Conservation (phyloP, 2,888 invertebrate species). For the Pachliopta kotzebuea region DNA sequence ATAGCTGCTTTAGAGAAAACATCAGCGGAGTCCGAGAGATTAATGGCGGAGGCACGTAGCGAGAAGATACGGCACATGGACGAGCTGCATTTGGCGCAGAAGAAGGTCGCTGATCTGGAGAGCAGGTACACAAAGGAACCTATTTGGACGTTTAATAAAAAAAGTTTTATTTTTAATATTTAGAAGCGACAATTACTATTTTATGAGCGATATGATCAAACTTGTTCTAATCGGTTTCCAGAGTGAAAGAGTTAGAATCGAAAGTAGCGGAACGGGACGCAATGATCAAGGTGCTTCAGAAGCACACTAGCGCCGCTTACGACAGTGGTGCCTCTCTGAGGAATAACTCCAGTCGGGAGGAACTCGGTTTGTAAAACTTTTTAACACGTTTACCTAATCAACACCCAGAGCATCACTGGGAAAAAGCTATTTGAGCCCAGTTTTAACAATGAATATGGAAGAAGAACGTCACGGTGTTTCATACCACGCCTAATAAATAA, state of each 20-base stretch:
- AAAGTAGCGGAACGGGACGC: slow-evolving; percentile 94
- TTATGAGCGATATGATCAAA: not conserved
- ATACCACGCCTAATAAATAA: too few species aligned
- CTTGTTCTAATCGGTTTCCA: slow-evolving; percentile 41
- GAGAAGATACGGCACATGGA: slow-evolving; percentile 95
- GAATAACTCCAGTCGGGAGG: slow-evolving; percentile 75
- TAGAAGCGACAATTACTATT: not conserved
- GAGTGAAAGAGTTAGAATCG: slow-evolving; percentile 91
- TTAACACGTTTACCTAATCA: too few species aligned
- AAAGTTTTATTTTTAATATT: not conserved
- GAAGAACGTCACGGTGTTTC: too few species aligned
- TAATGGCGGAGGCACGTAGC: slow-evolving; percentile 91
- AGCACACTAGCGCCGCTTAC: slow-evolving; percentile 87
- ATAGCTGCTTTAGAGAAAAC: slow-evolving; percentile 91
- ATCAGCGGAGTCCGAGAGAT: slow-evolving; percentile 90
- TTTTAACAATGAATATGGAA: too few species aligned
- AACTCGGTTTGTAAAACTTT: too few species aligned
- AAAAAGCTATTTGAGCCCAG: too few species aligned
- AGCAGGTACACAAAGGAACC: slow-evolving; percentile 80
- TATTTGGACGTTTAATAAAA: not conserved
- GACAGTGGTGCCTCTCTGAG: slow-evolving; percentile 79
- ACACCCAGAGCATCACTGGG: too few species aligned
- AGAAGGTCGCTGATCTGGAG: slow-evolving; percentile 92
- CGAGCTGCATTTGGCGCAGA: slow-evolving; percentile 91
- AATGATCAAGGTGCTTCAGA: slow-evolving; percentile 93